Conservation (phyloP, 2,888 invertebrate species). For the Glyphotaelius pellucidus region DNA sequence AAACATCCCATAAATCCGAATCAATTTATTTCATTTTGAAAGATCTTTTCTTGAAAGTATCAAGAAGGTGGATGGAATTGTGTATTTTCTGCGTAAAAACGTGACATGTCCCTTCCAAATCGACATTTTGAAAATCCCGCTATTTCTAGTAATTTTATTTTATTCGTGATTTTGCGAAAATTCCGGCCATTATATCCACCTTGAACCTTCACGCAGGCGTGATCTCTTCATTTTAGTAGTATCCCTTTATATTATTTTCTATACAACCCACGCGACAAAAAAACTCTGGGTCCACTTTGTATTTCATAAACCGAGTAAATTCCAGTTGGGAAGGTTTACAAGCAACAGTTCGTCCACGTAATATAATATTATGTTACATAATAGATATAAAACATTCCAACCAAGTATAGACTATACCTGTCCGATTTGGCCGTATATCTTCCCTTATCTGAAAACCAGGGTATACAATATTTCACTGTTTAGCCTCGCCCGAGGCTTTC, state of each 20-base stretch:
- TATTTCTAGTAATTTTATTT: too few species aligned
- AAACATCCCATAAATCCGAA: too few species aligned
- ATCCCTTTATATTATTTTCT: neutral
- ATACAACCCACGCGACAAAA: neutral
- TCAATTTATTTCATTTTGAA: too few species aligned
- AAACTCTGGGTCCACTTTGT: neutral
- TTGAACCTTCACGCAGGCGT: neutral
- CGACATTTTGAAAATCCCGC: neutral
- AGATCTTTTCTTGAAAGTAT: neutral
- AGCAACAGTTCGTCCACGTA: conserved; percentile 23
- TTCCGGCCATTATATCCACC: too few species aligned
- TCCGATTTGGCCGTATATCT: conserved; percentile 28
- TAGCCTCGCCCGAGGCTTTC: conserved; percentile 19
- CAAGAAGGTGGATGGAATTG: neutral
- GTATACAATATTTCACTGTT: conserved; percentile 3
- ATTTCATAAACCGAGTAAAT: neutral
- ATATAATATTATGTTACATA: neutral
- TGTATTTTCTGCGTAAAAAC: neutral
- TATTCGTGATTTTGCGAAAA: too few species aligned
- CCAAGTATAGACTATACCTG: conserved; percentile 20
- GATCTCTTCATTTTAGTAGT: neutral
- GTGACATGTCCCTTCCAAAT: neutral
- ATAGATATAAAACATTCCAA: conserved; percentile 14
- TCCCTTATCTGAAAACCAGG: conserved; percentile 19
- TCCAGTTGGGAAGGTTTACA: neutral